phyloP scores from a whole-genome alignment of 37 sponge, comb jelly and placozoan genomes.

The Theonella swinhoei region DNA sequence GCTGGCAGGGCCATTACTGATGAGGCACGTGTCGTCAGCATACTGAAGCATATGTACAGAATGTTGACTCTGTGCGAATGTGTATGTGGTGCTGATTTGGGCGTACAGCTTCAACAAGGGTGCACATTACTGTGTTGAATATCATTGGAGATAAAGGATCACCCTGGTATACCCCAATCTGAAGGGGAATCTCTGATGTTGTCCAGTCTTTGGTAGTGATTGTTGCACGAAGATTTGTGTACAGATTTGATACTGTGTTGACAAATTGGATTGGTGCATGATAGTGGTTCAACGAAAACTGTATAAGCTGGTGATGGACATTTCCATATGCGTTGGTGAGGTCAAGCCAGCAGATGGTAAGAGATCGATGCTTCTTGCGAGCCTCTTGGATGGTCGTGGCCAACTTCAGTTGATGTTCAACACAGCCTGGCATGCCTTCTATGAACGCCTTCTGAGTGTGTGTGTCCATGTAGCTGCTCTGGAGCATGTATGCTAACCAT shows the following conservation, averaged over 20 bases:
- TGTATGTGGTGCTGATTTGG: neutral
- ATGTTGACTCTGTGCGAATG: neutral
- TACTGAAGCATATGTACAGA: slow-evolving; percentile 9
- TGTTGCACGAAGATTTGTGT: neutral
- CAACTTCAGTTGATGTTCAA: slow-evolving; percentile 2
- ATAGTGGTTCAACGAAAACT: slow-evolving; percentile 3
- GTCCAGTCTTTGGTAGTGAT: neutral
- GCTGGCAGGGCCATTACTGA: slow-evolving; percentile 7
- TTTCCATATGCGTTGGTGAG: slow-evolving; percentile 31
- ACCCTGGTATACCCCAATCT: slow-evolving; percentile 21
- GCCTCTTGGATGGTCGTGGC: neutral
- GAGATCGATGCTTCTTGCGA: slow-evolving; percentile 9
- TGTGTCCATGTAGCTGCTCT: neutral
- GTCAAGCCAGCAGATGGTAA: slow-evolving; percentile 14
- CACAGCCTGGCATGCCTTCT: neutral
- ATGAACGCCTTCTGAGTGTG: neutral
- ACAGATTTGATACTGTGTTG: slow-evolving; percentile 2
- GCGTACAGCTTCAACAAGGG: slow-evolving; percentile 12
- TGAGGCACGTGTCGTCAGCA: slow-evolving; percentile 42
- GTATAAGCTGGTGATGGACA: slow-evolving; percentile 18
- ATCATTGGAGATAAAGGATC: slow-evolving; percentile 28
- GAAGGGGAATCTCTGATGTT: neutral
- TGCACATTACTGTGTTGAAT: slow-evolving; percentile 40
- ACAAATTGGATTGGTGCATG: slow-evolving; percentile 4
- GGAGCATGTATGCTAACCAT: neutral